Evolutionary conservation across 2,888 invertebrate species (phyloP).

Genomic region (Phoenoteleia sp.): DNA sequence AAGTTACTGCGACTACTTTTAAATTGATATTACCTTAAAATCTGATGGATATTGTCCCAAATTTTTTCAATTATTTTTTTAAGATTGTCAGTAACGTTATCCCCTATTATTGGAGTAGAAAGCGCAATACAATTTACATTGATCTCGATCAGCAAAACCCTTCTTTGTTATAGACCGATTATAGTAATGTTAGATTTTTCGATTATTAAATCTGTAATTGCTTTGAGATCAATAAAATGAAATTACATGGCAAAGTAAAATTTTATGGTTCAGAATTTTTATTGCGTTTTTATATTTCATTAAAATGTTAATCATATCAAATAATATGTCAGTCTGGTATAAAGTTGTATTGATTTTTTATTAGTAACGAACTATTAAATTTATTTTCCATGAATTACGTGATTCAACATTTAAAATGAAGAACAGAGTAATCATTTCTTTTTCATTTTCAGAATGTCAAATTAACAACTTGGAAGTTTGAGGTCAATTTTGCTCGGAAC

Average conservation of each 20-base stretch:
- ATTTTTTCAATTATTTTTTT: background rate
- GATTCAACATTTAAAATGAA: no score
- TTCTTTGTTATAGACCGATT: conserved; percentile 4
- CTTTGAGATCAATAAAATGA: conserved; percentile 8
- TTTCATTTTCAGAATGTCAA: no score
- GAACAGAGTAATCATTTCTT: no score
- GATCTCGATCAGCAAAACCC: conserved; percentile 9
- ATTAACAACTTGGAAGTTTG: background rate
- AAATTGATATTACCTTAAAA: conserved; percentile 3
- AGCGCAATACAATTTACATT: background rate
- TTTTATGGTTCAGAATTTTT: background rate
- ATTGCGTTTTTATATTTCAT: background rate
- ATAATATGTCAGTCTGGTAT: background rate
- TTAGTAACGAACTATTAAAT: no score
- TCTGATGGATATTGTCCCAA: background rate
- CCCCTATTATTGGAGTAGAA: conserved; percentile 5
- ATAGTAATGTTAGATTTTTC: background rate
- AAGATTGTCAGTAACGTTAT: background rate
- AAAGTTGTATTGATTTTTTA: background rate
- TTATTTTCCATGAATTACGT: no score
- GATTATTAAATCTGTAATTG: background rate
- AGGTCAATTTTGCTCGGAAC: background rate
- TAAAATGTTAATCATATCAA: background rate
- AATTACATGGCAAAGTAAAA: background rate
- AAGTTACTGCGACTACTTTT: background rate